These are phyloP conservation scores for Hydraecia micacea DNA, from an alignment of 2,888 invertebrate species.

Conservation along the genomic window DNA sequence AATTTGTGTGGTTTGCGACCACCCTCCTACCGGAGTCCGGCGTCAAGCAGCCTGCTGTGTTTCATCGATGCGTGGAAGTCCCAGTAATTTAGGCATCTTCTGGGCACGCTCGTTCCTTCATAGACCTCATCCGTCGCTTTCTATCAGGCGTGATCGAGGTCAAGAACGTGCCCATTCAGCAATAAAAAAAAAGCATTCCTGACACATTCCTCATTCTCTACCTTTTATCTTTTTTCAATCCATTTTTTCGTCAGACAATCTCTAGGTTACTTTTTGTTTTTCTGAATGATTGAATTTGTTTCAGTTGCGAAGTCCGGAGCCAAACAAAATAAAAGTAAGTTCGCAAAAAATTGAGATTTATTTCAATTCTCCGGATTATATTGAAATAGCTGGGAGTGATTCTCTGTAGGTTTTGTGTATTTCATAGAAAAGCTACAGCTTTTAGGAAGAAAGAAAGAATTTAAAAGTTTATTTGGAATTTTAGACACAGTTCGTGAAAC, in stretches of 20 bases:
- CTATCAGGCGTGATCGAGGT: too few relatives aligned
- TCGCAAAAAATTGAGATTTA: slow-evolving; percentile 48
- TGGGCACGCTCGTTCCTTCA: too few relatives aligned
- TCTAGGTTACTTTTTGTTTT: slow-evolving; percentile 29
- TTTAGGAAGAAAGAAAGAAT: background rate
- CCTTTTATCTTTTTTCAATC: slow-evolving; percentile 12
- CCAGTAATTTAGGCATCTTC: too few relatives aligned
- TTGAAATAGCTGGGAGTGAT: background rate
- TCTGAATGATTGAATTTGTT: slow-evolving; percentile 57
- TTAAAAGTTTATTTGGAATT: background rate
- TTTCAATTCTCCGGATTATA: slow-evolving; percentile 34
- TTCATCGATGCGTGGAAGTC: too few relatives aligned
- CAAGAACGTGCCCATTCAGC: too few relatives aligned
- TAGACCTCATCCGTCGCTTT: too few relatives aligned
- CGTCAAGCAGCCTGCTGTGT: too few relatives aligned
- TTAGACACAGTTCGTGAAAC: background rate
- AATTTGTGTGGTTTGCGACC: too few relatives aligned
- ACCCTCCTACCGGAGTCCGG: too few relatives aligned
- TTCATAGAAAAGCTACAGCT: too few relatives aligned
- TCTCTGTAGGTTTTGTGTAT: background rate
- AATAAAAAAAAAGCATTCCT: background rate
- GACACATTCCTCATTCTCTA: background rate
- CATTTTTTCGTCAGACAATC: slow-evolving; percentile 37
- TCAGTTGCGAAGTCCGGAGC: slow-evolving; percentile 35
- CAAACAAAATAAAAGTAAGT: slow-evolving; percentile 42